phyloP scores from a whole-genome alignment of 1,140 invertebrate species.

The Oryzaephilus surinamensis region DNA sequence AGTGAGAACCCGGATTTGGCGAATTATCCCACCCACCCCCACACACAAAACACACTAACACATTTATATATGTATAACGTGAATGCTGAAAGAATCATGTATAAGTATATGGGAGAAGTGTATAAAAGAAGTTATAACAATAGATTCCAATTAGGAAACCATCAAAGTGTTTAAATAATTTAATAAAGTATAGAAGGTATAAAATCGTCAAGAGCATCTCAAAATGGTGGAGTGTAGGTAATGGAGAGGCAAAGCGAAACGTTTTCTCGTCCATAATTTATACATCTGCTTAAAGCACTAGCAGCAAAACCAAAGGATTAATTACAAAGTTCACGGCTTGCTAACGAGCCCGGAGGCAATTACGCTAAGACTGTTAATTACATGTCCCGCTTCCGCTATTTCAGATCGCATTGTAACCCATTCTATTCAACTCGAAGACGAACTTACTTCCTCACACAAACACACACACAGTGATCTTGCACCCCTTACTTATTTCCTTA shows the following conservation, averaged over 20 bases:
- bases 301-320: slow-evolving; percentile 36
- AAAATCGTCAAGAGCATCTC: background rate
- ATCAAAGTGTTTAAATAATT: slow-evolving; percentile 16
- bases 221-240: background rate
- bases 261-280: slow-evolving; percentile 30
- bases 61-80: too few relatives aligned
- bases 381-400: slow-evolving; percentile 20
- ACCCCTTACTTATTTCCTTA: too few relatives aligned
- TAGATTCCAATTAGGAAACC: slow-evolving; percentile 18
- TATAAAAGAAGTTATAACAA: too few relatives aligned
- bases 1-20: slow-evolving; percentile 15
- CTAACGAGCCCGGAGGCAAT: slow-evolving; percentile 32
- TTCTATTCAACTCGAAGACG: too few relatives aligned
- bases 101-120: too few relatives aligned
- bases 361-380: slow-evolving; percentile 25
- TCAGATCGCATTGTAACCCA: too few relatives aligned
- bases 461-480: too few relatives aligned
- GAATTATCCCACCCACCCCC: slow-evolving; percentile 11
- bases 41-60: background rate
- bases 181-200: slow-evolving; percentile 7
- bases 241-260: slow-evolving; percentile 9
- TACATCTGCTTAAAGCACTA: slow-evolving; percentile 31
- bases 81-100: too few relatives aligned
- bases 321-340: slow-evolving; percentile 39
- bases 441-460: too few relatives aligned